These are phyloP conservation scores for Sitta europaea DNA, from an alignment of 2,113 vertebrate genomes.

Conservation along the genomic window DNA sequence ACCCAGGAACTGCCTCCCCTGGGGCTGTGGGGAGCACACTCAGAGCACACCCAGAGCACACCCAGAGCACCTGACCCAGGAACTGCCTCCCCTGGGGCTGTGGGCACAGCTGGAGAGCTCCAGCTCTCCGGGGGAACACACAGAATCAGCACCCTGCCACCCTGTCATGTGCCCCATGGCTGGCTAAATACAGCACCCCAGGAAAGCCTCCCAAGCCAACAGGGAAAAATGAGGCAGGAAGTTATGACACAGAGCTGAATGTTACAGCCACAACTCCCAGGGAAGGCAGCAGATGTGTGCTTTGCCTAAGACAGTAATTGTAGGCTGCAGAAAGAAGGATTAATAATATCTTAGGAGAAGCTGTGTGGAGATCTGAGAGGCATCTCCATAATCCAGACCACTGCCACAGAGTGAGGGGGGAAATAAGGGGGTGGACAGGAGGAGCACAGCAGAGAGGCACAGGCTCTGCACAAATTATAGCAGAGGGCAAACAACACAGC, in stretches of 20 bases:
- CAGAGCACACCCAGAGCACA: background rate
- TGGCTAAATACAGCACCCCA: background rate
- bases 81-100: accelerated
- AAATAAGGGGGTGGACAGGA: background rate
- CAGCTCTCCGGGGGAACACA: background rate
- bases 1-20: background rate
- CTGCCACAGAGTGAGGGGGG: background rate
- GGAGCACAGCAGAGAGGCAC: background rate
- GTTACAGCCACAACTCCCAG: background rate
- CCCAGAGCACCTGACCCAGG: background rate
- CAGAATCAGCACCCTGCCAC: background rate
- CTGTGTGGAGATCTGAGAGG: background rate
- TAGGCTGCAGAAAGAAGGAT: background rate
- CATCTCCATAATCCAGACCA: background rate
- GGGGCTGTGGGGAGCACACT: too few species aligned
- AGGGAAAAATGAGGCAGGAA: constrained; percentile 39
- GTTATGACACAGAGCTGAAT: background rate
- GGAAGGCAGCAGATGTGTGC: background rate
- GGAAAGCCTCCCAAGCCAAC: constrained; percentile 28
- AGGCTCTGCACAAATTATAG: background rate
- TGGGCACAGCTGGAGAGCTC: background rate
- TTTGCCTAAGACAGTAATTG: background rate
- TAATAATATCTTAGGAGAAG: background rate
- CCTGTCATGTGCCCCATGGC: background rate
- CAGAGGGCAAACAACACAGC: background rate